Conservation (phyloP, 1,140 invertebrate genomes). For the Pseudomyrmex dendroicus region DNA sequence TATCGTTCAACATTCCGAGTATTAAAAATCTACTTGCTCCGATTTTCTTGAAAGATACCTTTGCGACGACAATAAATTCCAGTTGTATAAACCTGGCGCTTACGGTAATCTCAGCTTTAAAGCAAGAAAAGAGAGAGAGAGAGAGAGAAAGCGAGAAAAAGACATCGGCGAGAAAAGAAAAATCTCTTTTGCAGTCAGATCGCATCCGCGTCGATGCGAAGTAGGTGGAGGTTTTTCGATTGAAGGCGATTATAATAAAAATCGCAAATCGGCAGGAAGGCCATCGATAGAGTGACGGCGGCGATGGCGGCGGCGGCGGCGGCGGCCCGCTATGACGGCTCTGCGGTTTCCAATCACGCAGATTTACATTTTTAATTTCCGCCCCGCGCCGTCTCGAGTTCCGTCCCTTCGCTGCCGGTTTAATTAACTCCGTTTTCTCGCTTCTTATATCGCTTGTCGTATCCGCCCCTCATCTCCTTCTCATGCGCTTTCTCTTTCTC, state of each 20-base stretch:
- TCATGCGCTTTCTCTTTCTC: slow-evolving; percentile 10
- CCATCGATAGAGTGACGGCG: slow-evolving; percentile 41
- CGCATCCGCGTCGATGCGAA: slow-evolving; percentile 38
- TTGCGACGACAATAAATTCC: slow-evolving; percentile 16
- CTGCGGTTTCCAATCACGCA: slow-evolving; percentile 75
- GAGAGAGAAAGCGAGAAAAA: no score
- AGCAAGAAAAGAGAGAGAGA: slow-evolving; percentile 19
- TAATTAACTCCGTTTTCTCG: slow-evolving; percentile 80
- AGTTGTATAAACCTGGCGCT: slow-evolving; percentile 1
- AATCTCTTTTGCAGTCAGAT: slow-evolving; percentile 22
- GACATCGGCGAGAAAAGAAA: neutral
- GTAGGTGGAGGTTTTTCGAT: slow-evolving; percentile 49
- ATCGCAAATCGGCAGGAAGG: slow-evolving; percentile 64
- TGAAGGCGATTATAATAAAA: slow-evolving; percentile 69
- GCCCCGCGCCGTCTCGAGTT: slow-evolving; percentile 62
- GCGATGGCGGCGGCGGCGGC: neutral
- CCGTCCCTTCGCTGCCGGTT: slow-evolving; percentile 66
- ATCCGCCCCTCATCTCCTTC: slow-evolving; percentile 34
- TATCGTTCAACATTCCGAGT: slow-evolving; percentile 29
- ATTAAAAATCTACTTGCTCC: slow-evolving; percentile 26
- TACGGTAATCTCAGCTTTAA: slow-evolving; percentile 38
- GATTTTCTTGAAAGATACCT: slow-evolving; percentile 30
- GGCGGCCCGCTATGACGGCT: slow-evolving; percentile 43
- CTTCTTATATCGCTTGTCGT: slow-evolving; percentile 75
- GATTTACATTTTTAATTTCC: slow-evolving; percentile 82